Conservation (phyloP, 2,797 vertebrate genomes). For the Sebastes vulpes region DNA sequence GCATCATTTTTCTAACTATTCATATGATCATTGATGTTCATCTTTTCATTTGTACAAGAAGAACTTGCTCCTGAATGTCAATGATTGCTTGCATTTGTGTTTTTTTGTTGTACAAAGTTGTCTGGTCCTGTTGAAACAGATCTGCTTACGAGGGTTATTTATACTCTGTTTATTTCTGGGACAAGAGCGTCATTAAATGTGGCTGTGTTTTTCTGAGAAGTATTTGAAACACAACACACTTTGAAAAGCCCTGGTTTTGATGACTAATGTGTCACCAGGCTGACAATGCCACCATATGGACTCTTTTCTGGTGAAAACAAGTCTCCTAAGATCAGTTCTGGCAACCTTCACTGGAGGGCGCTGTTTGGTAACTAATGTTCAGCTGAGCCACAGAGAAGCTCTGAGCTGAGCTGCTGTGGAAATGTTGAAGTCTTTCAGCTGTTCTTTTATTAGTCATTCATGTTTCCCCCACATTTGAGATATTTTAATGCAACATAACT, state of each 20-base stretch:
- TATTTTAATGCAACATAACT: background rate
- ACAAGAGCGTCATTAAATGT: background rate
- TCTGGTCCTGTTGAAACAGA: background rate
- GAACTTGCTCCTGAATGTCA: background rate
- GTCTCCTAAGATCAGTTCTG: background rate
- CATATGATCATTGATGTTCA: background rate
- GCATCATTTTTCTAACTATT: background rate
- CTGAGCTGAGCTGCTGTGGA: conserved; percentile 6
- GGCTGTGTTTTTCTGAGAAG: background rate
- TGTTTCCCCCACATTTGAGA: background rate
- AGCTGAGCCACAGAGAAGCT: background rate
- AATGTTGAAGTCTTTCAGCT: background rate
- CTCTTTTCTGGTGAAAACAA: background rate
- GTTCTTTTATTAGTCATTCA: conserved; percentile 4
- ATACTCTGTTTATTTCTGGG: background rate
- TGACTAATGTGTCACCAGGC: conserved; percentile 9
- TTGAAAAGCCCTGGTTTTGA: background rate
- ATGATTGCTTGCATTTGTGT: background rate
- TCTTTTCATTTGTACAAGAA: background rate
- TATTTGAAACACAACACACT: background rate
- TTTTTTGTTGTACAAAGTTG: background rate
- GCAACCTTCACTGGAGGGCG: conserved; percentile 72
- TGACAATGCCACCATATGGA: background rate
- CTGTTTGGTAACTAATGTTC: conserved; percentile 74
- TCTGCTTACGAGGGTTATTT: background rate